Base-by-base conservation (phyloP, 2,888 invertebrate genomes). In the Eumerus sabulonum region DNA sequence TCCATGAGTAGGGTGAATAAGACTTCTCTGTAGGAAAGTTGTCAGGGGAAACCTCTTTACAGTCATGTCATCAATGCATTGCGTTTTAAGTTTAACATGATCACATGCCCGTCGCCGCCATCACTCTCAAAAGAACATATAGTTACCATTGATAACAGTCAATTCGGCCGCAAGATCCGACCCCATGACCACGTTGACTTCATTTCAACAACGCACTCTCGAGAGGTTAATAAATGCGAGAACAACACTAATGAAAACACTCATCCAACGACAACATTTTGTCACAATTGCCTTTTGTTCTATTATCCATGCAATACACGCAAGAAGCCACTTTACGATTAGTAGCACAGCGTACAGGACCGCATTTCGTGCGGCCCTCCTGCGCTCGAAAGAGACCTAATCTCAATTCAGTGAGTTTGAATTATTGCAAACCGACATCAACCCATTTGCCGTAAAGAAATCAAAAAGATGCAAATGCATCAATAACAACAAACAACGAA, bases 341-440 rank as follows among this genome's bases (percentile, higher is more conserved):
- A 5, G 14, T 19, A 50, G 3, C 40, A 11, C 3, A 11, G 57
- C 73, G 67, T 67, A 63, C 19, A 63, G 63, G 73, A 73, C 12
- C 63, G 63, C 67, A 68, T 38, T 59, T 67, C 57, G 47, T 62
- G 47, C 36, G 48, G 44, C 56, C 40, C 66, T 19, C 48, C 14
- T 18, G 50, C 44, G 35, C 9, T 17, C 54, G 42, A 7, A 27
- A 27, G 27, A 45, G 17, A 40, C 56, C 44, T 60, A 42, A 54
- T 17, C 36, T 54, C 57, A 77, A 73, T 73, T 73, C 77, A 63
- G 48, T 27, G 27, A 44, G 53, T 42, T 42, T 50, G 51, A 77
- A 67, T 67, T 57, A 77, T 72, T 62, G 72, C 77, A 64, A 74
- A 68, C 74, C 64, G 79, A 74, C 79, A 64, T 74, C 74, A 64